Conservation (phyloP, 2,797 vertebrate genomes). For the Huso huso region DNA sequence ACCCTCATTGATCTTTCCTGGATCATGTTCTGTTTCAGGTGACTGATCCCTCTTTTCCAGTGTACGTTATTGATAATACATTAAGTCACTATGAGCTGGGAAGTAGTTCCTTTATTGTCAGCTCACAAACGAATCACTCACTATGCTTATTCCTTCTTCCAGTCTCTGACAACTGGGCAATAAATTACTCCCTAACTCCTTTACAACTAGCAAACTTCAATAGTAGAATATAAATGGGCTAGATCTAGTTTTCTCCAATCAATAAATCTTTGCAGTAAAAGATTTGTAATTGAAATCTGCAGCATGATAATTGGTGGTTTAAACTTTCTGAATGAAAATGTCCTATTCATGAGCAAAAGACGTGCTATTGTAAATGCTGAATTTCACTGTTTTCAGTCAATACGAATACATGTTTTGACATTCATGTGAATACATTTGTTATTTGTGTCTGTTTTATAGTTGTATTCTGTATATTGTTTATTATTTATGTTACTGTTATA, state of each 20-base stretch:
- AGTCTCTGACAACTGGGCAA: slow-evolving; percentile 28
- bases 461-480: too few species aligned
- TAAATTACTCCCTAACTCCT: slow-evolving; percentile 44
- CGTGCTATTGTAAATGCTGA: too few species aligned
- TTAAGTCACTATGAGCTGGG: slow-evolving; percentile 38
- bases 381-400: too few species aligned
- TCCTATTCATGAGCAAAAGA: too few species aligned
- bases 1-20: slow-evolving; percentile 36
- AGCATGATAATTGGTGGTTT: neutral
- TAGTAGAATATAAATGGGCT: slow-evolving; percentile 34
- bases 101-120: slow-evolving; percentile 37
- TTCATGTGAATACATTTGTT: too few species aligned
- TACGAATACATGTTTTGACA: too few species aligned
- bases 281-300: neutral
- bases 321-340: too few species aligned
- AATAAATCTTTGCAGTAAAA: slow-evolving; percentile 14
- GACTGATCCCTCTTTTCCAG: slow-evolving; percentile 37
- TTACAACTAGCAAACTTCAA: slow-evolving; percentile 35
- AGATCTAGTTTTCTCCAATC: slow-evolving; percentile 24
- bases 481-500: too few species aligned
- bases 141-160: slow-evolving; percentile 41
- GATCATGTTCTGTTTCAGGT: slow-evolving; percentile 37
- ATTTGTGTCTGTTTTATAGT: too few species aligned
- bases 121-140: slow-evolving; percentile 40
- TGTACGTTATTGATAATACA: slow-evolving; percentile 36